Evolutionary conservation across 2,888 invertebrate species (phyloP).

Genomic region (Eilema depressum): DNA sequence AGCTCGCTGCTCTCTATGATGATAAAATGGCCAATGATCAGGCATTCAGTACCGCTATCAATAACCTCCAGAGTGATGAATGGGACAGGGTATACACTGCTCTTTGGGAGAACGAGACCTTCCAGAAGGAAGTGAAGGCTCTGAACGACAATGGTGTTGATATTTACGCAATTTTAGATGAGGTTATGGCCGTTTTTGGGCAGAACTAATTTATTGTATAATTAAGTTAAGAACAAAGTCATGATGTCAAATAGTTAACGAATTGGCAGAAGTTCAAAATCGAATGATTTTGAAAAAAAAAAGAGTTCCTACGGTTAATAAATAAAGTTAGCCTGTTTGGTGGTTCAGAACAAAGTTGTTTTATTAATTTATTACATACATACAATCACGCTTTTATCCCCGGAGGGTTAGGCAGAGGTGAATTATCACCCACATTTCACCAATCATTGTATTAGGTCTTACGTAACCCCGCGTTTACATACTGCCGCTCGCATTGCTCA

Average conservation of each 20-base stretch:
- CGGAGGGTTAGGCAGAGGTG: too few species aligned
- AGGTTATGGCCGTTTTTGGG: slow-evolving; percentile 70
- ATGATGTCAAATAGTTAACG: background rate
- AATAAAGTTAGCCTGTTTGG: slow-evolving; percentile 1
- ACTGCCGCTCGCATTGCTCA: too few species aligned
- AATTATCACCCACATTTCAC: too few species aligned
- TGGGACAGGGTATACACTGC: slow-evolving; percentile 63
- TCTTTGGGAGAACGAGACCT: slow-evolving; percentile 66
- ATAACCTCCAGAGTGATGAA: slow-evolving; percentile 69
- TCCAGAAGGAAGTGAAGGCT: slow-evolving; percentile 63
- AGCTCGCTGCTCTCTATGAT: slow-evolving; percentile 68
- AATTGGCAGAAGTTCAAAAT: background rate
- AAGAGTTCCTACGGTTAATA: background rate
- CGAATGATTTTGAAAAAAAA: background rate
- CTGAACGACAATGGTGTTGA: slow-evolving; percentile 69
- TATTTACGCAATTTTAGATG: slow-evolving; percentile 52
- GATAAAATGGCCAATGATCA: slow-evolving; percentile 70
- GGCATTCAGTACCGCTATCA: slow-evolving; percentile 68
- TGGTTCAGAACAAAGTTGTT: background rate
- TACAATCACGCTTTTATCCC: too few species aligned
- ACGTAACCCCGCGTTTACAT: too few species aligned
- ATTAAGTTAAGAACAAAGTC: background rate
- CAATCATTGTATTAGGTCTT: too few species aligned
- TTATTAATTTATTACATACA: background rate
- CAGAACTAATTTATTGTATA: slow-evolving; percentile 43